Evolutionary conservation across 2,888 invertebrate genomes (phyloP).

Genomic region (Archaeoteleia sp.): DNA sequence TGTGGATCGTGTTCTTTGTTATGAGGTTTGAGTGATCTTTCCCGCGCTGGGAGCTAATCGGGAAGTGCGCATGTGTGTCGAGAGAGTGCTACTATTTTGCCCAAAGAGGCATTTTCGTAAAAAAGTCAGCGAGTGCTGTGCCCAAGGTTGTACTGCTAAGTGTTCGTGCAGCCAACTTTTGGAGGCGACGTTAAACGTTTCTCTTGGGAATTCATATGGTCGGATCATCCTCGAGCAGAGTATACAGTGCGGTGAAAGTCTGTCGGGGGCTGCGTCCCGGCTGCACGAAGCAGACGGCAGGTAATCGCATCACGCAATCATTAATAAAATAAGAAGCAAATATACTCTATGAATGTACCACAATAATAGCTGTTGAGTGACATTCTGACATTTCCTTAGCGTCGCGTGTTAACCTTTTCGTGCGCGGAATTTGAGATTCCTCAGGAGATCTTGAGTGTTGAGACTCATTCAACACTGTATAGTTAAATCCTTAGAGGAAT

Average conservation of each 20-base stretch:
- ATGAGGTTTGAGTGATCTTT: conserved; percentile 6
- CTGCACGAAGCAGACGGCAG: conserved; percentile 51
- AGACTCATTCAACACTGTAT: too few relatives aligned
- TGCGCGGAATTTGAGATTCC: too few relatives aligned
- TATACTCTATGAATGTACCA: too few relatives aligned
- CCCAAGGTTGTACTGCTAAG: background rate
- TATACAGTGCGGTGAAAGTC: conserved; percentile 51
- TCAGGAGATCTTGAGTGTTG: too few relatives aligned
- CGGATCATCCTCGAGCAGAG: conserved; percentile 36
- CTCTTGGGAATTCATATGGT: conserved; percentile 16
- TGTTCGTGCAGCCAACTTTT: conserved; percentile 18
- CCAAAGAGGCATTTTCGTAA: conserved; percentile 7
- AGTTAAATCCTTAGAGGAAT: too few relatives aligned
- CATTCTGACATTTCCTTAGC: too few relatives aligned
- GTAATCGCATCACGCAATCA: conserved; percentile 29
- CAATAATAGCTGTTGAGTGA: too few relatives aligned
- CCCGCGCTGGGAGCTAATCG: conserved; percentile 10
- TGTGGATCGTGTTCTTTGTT: conserved; percentile 23
- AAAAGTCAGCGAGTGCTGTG: conserved; percentile 11
- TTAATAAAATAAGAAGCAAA: conserved; percentile 3
- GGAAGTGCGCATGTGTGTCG: conserved; percentile 15
- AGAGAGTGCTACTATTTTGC: background rate
- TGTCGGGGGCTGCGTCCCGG: conserved; percentile 35
- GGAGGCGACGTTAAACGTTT: conserved; percentile 23
- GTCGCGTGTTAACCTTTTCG: too few relatives aligned